Conservation (phyloP, 2,113 vertebrate species). For the Ginglymostoma cirratum region DNA sequence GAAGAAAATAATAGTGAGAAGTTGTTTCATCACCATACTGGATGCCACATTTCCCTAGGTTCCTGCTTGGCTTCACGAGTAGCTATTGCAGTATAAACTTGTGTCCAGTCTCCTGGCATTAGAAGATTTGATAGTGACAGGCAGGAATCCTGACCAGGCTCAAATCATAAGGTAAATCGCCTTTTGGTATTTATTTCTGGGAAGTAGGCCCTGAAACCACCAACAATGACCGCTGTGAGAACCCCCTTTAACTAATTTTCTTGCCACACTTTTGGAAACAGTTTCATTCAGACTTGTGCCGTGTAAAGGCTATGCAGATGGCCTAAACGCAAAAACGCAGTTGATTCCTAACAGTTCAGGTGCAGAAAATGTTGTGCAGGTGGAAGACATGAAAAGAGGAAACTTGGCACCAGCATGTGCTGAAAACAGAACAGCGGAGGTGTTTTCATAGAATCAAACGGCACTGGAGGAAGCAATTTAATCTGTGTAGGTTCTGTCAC, state of each 20-base stretch:
- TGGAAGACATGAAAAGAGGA: background rate
- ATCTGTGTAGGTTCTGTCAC: background rate
- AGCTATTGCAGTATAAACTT: background rate
- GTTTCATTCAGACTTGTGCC: background rate
- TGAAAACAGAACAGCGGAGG: background rate
- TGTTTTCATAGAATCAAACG: background rate
- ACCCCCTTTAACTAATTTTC: background rate
- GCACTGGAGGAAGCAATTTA: background rate
- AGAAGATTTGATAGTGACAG: background rate
- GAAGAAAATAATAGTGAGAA: background rate
- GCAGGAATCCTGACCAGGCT: background rate
- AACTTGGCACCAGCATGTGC: background rate
- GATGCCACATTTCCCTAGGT: background rate
- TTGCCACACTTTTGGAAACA: background rate
- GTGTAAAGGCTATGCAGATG: background rate
- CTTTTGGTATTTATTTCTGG: background rate
- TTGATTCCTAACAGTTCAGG: background rate
- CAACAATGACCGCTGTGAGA: background rate
- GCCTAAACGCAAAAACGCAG: background rate
- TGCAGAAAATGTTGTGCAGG: background rate
- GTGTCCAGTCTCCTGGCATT: background rate
- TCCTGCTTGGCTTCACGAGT: background rate
- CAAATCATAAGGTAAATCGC: background rate
- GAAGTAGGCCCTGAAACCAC: background rate
- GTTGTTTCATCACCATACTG: background rate